Percentiles rank a stretch among this genome's conserved stretches.
phyloP scores from a whole-genome alignment of 2,113 vertebrate genomes.

The Alouatta palliata region DNA sequence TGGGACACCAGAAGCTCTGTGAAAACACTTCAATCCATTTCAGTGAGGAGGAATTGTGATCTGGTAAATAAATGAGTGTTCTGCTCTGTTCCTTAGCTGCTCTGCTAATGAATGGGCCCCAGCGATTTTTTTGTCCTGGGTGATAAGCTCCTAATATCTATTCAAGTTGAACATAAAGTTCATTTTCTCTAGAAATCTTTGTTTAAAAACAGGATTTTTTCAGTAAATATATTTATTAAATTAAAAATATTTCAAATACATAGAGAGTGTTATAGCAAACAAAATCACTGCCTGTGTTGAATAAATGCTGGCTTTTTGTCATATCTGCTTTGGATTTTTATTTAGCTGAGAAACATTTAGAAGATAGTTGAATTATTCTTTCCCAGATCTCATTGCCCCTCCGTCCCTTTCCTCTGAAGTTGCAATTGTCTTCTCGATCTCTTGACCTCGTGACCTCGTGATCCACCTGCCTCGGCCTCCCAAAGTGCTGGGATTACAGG shows the following conservation, averaged over 20 bases:
- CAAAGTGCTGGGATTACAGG: too few relatives aligned
- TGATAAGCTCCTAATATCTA: not conserved
- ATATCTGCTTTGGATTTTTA: not conserved
- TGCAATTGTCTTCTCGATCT: not conserved
- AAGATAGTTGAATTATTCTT: not conserved
- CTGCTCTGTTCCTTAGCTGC: not conserved
- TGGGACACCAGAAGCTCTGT: conserved; percentile 63
- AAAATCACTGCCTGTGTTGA: not conserved
- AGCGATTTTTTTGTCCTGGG: not conserved
- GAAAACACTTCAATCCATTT: conserved; percentile 48
- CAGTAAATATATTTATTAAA: not conserved
- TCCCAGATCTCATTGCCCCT: not conserved
- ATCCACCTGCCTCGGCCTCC: too few relatives aligned
- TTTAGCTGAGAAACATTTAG: not conserved
- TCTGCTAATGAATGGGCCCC: not conserved
- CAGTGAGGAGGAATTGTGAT: not conserved
- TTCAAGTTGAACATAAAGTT: not conserved
- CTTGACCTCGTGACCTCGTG: too few relatives aligned
- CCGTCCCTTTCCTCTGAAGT: not conserved
- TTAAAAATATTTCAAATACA: not conserved
- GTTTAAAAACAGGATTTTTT: conserved; percentile 2
- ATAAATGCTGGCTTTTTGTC: not conserved
- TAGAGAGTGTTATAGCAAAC: not conserved
- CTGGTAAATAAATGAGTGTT: conserved; percentile 17
- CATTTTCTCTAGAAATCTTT: conserved; percentile 2